Base-by-base conservation (phyloP, 2,888 invertebrate genomes). In the Amblyjoppa fuscipennis region DNA sequence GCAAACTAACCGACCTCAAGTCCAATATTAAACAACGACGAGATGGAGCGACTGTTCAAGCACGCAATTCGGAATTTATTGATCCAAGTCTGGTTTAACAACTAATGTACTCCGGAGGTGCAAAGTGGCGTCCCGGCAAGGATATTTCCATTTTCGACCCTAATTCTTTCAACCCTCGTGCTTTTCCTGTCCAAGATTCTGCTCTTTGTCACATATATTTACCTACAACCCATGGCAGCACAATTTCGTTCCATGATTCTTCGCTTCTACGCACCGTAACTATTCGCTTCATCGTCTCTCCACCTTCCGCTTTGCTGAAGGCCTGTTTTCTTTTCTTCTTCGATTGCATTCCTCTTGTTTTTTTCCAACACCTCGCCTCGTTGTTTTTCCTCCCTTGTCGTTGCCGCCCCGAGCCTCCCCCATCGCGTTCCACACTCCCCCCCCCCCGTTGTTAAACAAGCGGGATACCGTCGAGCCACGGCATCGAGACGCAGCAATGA, bases 1-100 rank as follows among this genome's bases (percentile, higher is more conserved):
- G 64, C 0, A 34, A 34, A n/a, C 31, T 34, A 34, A 64, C 64
- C 64, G 64, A 34, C 16, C 64, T 16, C 64, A 64, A 64, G 64
- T 64, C 31, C 64, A 64, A 64, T 34, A 64, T 64, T 34, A 34
- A 28, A 64, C 64, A 31, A 31, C 28, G 64, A n/a, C 34, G 6
- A 34, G 34, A 16, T n/a, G 31, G 16, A 64, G 34, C 16, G 34
- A 64, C 34, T 6, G 16, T 64, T 64, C 16, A 7, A 34, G 64
- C 4, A 64, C 31, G 64, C 16, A 64, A 34, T 64, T 64, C 64
- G 64, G 31, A 31, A 64, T 31, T 13, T 64, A 64, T 34, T 31
- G 64, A 64, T 64, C 34, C 16, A 34, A 31, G 31, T 16, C 34
- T 11, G 31, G 34, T 34, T 31, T n/a, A 28, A 16, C 64, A 34